Base-by-base conservation (phyloP, 1,140 invertebrate species). In the Rhizoglyphus robini region DNA sequence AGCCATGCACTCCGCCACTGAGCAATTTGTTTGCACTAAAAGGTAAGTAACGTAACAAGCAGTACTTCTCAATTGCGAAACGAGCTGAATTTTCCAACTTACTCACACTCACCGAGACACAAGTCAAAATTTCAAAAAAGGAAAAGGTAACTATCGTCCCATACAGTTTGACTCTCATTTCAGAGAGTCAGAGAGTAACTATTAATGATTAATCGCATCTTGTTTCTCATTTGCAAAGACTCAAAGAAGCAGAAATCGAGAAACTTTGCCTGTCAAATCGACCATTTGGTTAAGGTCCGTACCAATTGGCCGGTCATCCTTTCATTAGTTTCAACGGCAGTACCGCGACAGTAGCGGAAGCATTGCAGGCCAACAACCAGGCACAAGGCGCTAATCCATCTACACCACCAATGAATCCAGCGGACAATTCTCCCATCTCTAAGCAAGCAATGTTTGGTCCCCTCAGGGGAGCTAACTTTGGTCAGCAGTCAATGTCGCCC, bases 51-150 rank as follows among this genome's bases (percentile, higher is more conserved):
- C 81, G 87, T 8, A 86, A 92, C 76, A 96, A 94, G 75, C 93
- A 96, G 76, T 98, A 98, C 77, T 79, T 98, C 61, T 90, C 89
- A 71, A 94, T 97, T 69, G 90, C 93, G 0, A 94, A 97, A 75
- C 78, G 95, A 60, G 94, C 94, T 0, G 94, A 97, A 75, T 97
- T 98, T 77, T 93, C 90, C 1, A 87, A 32, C 1, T 91, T 88
- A 0, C 78, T 98, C 30, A 85, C 90, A 69, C 81, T 98, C 0
- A 96, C 94, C 4, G 94, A 98, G 77, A 97, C 93, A 5, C 83
- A 84, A 75, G 77, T 78, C 18, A 73, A 73, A 47, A 70, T 72
- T 76, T 69, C 81, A 57, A 81, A 81, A 68, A 82, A 82, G 72
- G 77, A 77, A 65, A 80, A 79, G 68, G 68, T 64, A 4, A 49